Percentiles rank a stretch among this genome's conserved stretches.
These are phyloP conservation scores for Carollia perspicillata DNA, from an alignment of 2,113 vertebrate species.

Conservation along the genomic window DNA sequence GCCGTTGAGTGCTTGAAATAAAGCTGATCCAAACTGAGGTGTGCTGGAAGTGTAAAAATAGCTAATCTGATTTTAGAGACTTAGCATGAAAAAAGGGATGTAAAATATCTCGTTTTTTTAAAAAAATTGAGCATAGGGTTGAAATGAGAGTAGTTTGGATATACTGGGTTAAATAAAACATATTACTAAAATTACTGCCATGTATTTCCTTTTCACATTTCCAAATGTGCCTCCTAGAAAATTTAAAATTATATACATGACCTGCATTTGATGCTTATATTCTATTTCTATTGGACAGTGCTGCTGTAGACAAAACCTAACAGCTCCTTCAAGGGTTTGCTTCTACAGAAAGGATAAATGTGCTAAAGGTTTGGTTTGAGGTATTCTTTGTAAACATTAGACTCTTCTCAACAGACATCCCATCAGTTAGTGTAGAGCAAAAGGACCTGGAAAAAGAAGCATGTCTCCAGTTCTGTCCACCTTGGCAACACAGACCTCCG, in stretches of 20 bases:
- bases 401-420: neutral
- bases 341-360: neutral
- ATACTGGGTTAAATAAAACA: neutral
- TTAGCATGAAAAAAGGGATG: neutral
- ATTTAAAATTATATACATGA: neutral
- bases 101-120: neutral
- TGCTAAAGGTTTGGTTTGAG: neutral
- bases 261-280: neutral
- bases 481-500: accelerated
- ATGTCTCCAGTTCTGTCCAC: neutral
- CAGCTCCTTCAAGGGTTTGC: neutral
- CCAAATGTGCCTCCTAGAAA: neutral
- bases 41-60: neutral
- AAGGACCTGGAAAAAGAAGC: neutral
- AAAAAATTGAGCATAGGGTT: neutral
- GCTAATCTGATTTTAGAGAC: neutral
- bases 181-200: neutral
- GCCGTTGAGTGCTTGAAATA: neutral
- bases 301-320: neutral
- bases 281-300: neutral
- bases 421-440: accelerated
- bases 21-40: neutral
- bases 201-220: neutral
- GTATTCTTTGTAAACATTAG: neutral
- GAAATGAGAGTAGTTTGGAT: neutral